phyloP scores from a whole-genome alignment of 2,888 invertebrate species.

The Ichneumoninae sp. region DNA sequence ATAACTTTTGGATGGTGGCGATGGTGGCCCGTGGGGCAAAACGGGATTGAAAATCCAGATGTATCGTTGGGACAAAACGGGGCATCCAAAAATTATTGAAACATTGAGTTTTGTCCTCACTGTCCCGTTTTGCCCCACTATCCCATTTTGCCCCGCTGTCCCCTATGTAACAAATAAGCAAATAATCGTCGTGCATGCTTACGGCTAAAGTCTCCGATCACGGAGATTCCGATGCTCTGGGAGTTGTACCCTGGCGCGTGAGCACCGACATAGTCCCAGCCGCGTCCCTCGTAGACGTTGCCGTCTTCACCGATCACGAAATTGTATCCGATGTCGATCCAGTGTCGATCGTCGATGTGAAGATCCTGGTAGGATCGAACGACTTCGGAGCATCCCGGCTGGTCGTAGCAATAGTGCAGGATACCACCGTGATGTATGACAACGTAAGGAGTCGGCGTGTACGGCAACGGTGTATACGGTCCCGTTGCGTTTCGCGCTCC shows the following conservation, averaged over 20 bases:
- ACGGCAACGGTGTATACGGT: constrained; percentile 58
- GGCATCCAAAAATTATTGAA: too few species aligned
- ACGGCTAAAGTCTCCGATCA: constrained; percentile 83
- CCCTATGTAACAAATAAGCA: too few species aligned
- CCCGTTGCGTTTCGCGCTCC: constrained; percentile 77
- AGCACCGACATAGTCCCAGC: constrained; percentile 84
- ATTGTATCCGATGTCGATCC: constrained; percentile 84
- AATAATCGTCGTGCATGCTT: constrained; percentile 49
- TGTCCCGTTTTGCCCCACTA: too few species aligned
- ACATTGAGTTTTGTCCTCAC: too few species aligned
- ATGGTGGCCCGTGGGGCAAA: too few species aligned
- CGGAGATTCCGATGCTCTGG: constrained; percentile 83
- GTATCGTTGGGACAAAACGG: too few species aligned
- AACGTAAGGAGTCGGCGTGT: constrained; percentile 79
- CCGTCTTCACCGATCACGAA: constrained; percentile 86
- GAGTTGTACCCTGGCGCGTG: constrained; percentile 83
- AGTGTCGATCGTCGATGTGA: constrained; percentile 81
- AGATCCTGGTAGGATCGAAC: constrained; percentile 81
- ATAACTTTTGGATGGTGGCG: too few species aligned
- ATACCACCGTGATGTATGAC: constrained; percentile 83
- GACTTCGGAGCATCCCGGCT: constrained; percentile 76
- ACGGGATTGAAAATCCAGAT: too few species aligned
- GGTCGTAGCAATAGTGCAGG: constrained; percentile 76
- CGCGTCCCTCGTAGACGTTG: constrained; percentile 83
- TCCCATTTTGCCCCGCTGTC: too few species aligned